Evolutionary conservation across 2,113 vertebrate genomes (phyloP).

Genomic region (Sterna hirundo): DNA sequence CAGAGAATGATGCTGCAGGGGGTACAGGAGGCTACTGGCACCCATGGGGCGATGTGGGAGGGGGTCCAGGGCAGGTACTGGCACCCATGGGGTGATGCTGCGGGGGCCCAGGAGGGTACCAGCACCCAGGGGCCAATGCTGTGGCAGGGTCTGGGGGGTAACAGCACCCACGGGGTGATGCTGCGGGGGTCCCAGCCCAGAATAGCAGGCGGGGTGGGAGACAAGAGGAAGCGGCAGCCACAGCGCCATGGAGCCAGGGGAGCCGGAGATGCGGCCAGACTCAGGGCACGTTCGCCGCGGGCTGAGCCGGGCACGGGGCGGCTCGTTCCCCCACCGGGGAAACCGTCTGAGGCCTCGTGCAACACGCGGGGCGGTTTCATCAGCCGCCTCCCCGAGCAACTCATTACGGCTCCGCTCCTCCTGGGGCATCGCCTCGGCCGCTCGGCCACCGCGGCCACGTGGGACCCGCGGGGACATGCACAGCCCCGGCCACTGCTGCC

Average conservation of each 20-base stretch:
- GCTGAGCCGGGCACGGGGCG: fast-evolving
- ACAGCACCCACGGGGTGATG: background rate
- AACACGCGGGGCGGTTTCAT: conserved; percentile 39
- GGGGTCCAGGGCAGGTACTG: no score
- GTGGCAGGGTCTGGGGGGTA: no score
- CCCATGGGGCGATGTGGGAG: background rate
- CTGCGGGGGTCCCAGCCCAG: background rate
- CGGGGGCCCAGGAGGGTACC: background rate
- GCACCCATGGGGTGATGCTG: background rate
- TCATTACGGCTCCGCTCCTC: conserved; percentile 25
- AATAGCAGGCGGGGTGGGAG: background rate
- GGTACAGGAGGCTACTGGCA: fast-evolving
- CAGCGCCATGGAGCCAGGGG: fast-evolving
- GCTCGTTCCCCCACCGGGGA: fast-evolving
- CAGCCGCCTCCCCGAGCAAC: conserved; percentile 56
- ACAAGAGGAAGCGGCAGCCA: background rate
- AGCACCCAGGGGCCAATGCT: background rate
- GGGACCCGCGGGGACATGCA: fast-evolving
- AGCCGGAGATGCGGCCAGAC: fast-evolving
- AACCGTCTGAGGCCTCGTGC: background rate
- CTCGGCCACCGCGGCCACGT: background rate
- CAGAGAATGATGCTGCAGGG: fast-evolving
- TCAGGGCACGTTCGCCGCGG: fast-evolving
- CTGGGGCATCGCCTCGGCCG: background rate
- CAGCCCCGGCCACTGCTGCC: background rate